These are phyloP conservation scores for Hydropsyche betteni DNA, from an alignment of 2,888 invertebrate species.

Conservation along the genomic window DNA sequence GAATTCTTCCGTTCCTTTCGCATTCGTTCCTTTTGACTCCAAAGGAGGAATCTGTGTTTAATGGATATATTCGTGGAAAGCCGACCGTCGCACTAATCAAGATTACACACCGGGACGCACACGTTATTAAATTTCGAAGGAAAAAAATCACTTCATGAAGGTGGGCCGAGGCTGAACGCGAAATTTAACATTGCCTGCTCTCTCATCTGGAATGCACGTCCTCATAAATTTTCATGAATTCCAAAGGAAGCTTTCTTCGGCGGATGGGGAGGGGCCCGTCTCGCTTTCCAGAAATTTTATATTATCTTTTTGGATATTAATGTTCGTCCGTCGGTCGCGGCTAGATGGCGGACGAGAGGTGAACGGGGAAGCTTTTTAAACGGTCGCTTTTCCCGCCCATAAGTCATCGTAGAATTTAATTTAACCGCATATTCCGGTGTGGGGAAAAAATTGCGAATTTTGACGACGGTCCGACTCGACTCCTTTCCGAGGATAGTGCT, in stretches of 20 bases:
- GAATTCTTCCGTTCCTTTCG: no score
- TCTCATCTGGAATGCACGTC: constrained; percentile 50
- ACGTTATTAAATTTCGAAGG: constrained; percentile 48
- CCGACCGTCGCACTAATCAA: constrained; percentile 46
- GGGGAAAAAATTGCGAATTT: constrained; percentile 43
- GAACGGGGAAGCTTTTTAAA: constrained; percentile 42
- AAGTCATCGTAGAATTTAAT: constrained; percentile 48
- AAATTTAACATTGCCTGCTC: constrained; percentile 48
- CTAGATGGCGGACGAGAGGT: neutral
- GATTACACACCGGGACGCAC: constrained; percentile 45
- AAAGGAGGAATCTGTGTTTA: constrained; percentile 18
- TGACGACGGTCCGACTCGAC: constrained; percentile 23
- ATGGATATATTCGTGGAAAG: constrained; percentile 14
- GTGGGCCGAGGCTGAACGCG: neutral
- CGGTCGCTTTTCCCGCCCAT: constrained; percentile 41
- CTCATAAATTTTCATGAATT: constrained; percentile 50
- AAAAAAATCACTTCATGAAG: constrained; percentile 48
- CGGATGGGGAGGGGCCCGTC: constrained; percentile 5
- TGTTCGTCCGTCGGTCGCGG: constrained; percentile 31
- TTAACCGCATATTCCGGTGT: constrained; percentile 42
- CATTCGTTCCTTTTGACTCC: no score
- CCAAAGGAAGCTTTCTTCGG: constrained; percentile 37
- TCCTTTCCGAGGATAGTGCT: neutral
- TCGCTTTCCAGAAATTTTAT: constrained; percentile 49
- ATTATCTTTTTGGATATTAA: constrained; percentile 51